Evolutionary conservation across 1,140 invertebrate genomes (phyloP).

Genomic region (Apocrypta bakeri): DNA sequence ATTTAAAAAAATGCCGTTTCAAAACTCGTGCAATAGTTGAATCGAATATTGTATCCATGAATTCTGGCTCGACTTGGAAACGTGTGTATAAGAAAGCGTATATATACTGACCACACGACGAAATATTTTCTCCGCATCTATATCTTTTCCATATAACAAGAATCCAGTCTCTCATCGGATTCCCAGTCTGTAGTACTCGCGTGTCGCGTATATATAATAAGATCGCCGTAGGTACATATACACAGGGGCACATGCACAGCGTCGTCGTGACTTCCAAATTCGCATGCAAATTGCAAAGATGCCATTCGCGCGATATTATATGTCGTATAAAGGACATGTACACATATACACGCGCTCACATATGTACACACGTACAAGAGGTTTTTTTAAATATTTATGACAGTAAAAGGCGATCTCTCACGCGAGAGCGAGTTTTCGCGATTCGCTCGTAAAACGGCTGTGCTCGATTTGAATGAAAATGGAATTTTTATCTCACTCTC

Average conservation of each 20-base stretch:
- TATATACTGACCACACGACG: not conserved
- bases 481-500: not conserved
- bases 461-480: not conserved
- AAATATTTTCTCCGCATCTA: not conserved
- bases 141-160: not conserved
- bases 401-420: not conserved
- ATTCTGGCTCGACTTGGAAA: not conserved
- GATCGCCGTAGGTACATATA: not conserved
- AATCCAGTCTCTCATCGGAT: not conserved
- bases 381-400: not conserved
- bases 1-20: too few species aligned
- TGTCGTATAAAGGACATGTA: not conserved
- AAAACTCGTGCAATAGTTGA: too few species aligned
- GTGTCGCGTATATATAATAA: conserved; percentile 26
- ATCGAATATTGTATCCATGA: too few species aligned
- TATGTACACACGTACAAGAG: not conserved
- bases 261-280: conserved; percentile 40
- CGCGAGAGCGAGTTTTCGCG: too few species aligned
- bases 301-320: conserved; percentile 41
- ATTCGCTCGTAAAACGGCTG: not conserved
- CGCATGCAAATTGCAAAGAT: conserved; percentile 44
- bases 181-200: not conserved
- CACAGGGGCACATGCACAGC: not conserved
- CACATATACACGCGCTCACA: not conserved
- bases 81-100: conserved; percentile 27